These are phyloP conservation scores for Acleris cristana DNA, from an alignment of 2,888 invertebrate genomes.

Conservation along the genomic window DNA sequence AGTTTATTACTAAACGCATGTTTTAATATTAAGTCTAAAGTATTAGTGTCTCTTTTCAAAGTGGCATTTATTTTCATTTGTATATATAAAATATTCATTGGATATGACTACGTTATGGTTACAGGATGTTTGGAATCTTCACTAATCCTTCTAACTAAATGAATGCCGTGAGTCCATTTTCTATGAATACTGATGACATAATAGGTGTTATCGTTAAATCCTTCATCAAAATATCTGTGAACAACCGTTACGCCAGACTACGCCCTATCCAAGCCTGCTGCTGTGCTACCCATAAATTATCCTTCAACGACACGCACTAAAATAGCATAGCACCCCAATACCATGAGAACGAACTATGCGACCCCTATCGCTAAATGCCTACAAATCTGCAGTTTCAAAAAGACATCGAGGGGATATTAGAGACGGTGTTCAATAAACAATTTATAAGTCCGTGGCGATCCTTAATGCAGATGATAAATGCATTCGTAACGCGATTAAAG, in stretches of 20 bases:
- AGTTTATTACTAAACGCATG: conserved; percentile 15
- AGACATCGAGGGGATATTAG: conserved; percentile 76
- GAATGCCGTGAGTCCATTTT: neutral
- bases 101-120: too few relatives aligned
- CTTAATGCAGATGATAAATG: conserved; percentile 70
- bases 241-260: conserved; percentile 71
- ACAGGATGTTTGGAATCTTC: too few relatives aligned
- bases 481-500: conserved; percentile 70
- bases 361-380: conserved; percentile 71
- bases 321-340: conserved; percentile 81
- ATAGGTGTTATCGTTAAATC: conserved; percentile 11
- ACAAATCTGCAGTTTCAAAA: conserved; percentile 79
- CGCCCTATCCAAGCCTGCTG: conserved; percentile 60
- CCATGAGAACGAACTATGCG: conserved; percentile 72
- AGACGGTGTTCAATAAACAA: conserved; percentile 77
- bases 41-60: neutral
- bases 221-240: conserved; percentile 42
- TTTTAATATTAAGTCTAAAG: neutral
- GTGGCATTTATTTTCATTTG: too few relatives aligned
- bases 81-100: too few relatives aligned
- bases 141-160: too few relatives aligned
- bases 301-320: conserved; percentile 75
- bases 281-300: conserved; percentile 76
- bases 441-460: conserved; percentile 68
- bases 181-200: neutral